Evolutionary conservation across 2,888 invertebrate genomes (phyloP), one percentile per base, ranked within the genome.

Genomic region (Sarcophaga variegata): DNA sequence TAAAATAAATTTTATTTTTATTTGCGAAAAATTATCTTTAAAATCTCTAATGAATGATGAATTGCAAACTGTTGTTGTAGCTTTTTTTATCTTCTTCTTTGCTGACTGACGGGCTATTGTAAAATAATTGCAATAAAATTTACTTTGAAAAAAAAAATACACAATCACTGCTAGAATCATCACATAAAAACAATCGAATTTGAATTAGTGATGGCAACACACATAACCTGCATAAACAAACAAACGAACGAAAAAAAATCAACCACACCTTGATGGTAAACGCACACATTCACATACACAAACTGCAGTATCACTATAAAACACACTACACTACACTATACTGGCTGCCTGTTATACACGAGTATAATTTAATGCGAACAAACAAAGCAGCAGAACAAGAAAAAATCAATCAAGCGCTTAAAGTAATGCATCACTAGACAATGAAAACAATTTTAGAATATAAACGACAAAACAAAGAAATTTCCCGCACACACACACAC

Each of bases 401-500:
- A 83, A 88, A 89, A 89, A 89, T 89, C 88, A 89, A 89, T 89
- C 89, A 89, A 89, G 88, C 88, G 86, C 75, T 54, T 82, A 78
- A 83, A 86, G 81, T 82, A 71, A 87, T 84, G 87, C 87, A 87
- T 87, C 87, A 87, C 86, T 86, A 86, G 64, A 85, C 83, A 81
- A 79, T 62, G 69, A 82, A 85, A 81, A 85, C 78, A 79, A 83
- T 85, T 66, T 70, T 66, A 83, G 54, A 54, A 54, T 54, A 54
- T 37, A 62, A 62, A 2, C 75, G 69, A 47, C 47, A 63, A 62
- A 67, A 45, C 22, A 82, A 83, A 27, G 54, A 80, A 54, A 78
- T 17, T 62, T 10, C 54, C 72, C 62, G 79, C 1, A 75, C 20
- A 25, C 37, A 45, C 10, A 49, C 47, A 62, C 20, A 25, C 37